Base-by-base conservation (phyloP, 2,113 vertebrate species). In the Phrynocephalus versicolor region DNA sequence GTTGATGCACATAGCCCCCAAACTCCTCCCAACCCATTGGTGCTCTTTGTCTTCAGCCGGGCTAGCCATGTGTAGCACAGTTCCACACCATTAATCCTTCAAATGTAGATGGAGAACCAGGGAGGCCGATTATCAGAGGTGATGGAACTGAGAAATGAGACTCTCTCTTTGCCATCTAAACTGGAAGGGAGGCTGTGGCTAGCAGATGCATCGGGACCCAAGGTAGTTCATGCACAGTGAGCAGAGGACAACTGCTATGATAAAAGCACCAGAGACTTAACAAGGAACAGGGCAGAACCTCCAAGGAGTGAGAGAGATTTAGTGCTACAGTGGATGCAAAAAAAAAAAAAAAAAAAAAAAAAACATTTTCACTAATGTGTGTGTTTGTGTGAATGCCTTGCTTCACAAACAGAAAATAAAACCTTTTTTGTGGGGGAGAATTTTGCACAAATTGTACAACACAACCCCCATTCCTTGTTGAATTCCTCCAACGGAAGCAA, bases 1-100 rank as follows among this genome's bases (percentile, higher is more conserved):
- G 67, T 73, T 69, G 81, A 78, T 85, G 86, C 25, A 75, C 78
- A 79, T 69, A 1, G 62, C 30, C 80, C 74, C 57, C 10, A 92
- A 37, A 58, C 39, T 85, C 45, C n/a, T n/a, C n/a, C 51, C n/a
- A 51, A 78, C 33, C 35, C 58, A 35, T 19, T 33, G 73, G n/a
- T 0, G 0, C 14, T 55, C 2, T 41, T 79, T 67, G 14, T 84
- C 41, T 91, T 72, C 71, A 85, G 33, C 55, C 45, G 5, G 72
- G 76, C 79, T 69, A 83, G 0, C 64, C 39, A 14, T 19, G 0
- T 1, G 1, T 35, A 81, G 67, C 3, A 79, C 69, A 85, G 15
- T 77, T 79, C 88, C 37, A 15, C 69, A 71, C 21, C 74, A 0
- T 87, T 83, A 84, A 80, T 87, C 64, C 79, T 55, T 45, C 57